phyloP scores from a whole-genome alignment of 2,888 invertebrate genomes.

The Endomychus coccineus region DNA sequence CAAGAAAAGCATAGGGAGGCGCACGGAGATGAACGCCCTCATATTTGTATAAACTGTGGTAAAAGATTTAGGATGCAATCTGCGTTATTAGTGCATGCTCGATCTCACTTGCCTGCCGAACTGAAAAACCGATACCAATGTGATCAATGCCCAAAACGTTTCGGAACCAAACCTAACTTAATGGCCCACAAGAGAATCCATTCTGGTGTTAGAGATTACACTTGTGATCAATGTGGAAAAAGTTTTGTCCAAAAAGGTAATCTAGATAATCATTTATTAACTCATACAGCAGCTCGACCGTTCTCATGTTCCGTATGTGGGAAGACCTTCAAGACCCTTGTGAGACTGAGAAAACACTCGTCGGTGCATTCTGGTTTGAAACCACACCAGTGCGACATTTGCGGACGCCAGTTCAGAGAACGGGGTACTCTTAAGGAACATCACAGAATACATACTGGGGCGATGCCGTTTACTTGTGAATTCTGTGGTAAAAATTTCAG shows the following conservation, averaged over 20 bases:
- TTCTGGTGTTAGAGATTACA: constrained; percentile 49
- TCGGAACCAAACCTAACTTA: constrained; percentile 52
- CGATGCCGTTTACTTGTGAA: constrained; percentile 69
- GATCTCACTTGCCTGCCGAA: constrained; percentile 51
- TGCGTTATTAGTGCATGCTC: constrained; percentile 48
- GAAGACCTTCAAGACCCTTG: constrained; percentile 51
- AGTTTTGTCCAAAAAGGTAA: constrained; percentile 54
- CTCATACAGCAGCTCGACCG: constrained; percentile 47
- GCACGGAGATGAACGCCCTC: constrained; percentile 48
- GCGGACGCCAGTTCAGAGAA: constrained; percentile 56
- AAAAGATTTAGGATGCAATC: constrained; percentile 52
- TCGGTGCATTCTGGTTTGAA: constrained; percentile 53
- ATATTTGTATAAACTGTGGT: constrained; percentile 49
- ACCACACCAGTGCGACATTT: constrained; percentile 55
- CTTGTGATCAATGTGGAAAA: constrained; percentile 52
- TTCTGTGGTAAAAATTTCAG: constrained; percentile 69
- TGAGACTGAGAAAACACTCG: constrained; percentile 51
- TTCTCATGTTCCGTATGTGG: constrained; percentile 46
- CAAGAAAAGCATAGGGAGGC: constrained; percentile 45
- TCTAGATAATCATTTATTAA: constrained; percentile 50
- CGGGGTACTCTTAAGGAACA: constrained; percentile 67
- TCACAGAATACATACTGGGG: constrained; percentile 68
- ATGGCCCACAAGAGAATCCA: constrained; percentile 52
- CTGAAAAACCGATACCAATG: constrained; percentile 53
- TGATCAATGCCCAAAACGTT: constrained; percentile 52